Conservation (phyloP, 2,888 invertebrate genomes). For the Poecilus cupreus region DNA sequence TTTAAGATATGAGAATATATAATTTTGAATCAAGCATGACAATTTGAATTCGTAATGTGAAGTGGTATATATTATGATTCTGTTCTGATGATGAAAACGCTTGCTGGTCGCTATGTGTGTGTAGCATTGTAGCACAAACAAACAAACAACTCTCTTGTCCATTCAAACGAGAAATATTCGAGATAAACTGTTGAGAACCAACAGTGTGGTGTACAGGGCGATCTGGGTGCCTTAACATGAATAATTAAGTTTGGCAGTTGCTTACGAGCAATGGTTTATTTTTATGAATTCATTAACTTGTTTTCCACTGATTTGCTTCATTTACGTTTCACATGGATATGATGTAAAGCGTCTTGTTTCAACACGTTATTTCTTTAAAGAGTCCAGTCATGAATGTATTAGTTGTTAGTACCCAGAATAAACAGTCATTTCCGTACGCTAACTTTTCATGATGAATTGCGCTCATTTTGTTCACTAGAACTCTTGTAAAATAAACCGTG, state of each 20-base stretch:
- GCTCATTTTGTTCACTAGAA: constrained; percentile 58
- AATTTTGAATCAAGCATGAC: constrained; percentile 42
- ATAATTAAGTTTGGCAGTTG: constrained; percentile 58
- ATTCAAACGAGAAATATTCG: constrained; percentile 56
- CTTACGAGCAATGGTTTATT: constrained; percentile 54
- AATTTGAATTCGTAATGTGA: constrained; percentile 52
- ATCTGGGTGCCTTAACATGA: constrained; percentile 60
- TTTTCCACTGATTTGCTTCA: constrained; percentile 51
- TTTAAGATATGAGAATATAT: constrained; percentile 21
- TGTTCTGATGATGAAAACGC: constrained; percentile 14
- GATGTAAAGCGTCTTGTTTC: constrained; percentile 12
- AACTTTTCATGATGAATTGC: constrained; percentile 52
- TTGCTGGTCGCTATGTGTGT: constrained; percentile 59
- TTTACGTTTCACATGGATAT: constrained; percentile 50
- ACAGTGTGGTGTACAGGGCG: constrained; percentile 60
- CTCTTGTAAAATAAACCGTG: constrained; percentile 60
- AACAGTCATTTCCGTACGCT: constrained; percentile 55
- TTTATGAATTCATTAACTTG: constrained; percentile 34
- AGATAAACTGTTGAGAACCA: constrained; percentile 54
- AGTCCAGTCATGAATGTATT: constrained; percentile 56
- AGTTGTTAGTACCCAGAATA: constrained; percentile 58
- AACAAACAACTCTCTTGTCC: constrained; percentile 50
- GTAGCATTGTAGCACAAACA: constrained; percentile 59
- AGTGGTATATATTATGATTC: background rate
- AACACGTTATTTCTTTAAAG: constrained; percentile 40